Percentiles rank a stretch among this genome's conserved stretches.
Evolutionary conservation across 2,797 vertebrate genomes (phyloP).

Genomic region (Chelidonichthys spinosus): DNA sequence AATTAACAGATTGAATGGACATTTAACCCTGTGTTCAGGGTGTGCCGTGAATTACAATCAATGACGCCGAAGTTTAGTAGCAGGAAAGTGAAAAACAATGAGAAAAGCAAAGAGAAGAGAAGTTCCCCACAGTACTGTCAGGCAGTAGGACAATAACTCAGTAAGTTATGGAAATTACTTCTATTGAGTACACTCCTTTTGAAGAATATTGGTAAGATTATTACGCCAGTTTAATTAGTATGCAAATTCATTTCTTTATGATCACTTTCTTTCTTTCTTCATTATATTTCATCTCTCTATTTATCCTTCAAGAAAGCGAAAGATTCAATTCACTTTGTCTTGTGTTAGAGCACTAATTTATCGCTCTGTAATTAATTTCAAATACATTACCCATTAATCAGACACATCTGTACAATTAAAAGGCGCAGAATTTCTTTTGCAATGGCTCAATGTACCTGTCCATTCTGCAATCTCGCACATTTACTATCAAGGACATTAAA

Average conservation of each 20-base stretch:
- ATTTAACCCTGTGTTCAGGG: constrained; percentile 54
- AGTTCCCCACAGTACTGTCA: constrained; percentile 44
- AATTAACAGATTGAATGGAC: constrained; percentile 76
- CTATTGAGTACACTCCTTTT: constrained; percentile 77
- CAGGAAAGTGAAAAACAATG: constrained; percentile 33
- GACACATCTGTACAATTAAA: constrained; percentile 70
- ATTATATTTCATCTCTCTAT: constrained; percentile 84
- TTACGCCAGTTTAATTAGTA: constrained; percentile 84
- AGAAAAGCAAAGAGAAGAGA: constrained; percentile 39
- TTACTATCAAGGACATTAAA: constrained; percentile 33
- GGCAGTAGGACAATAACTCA: constrained; percentile 68
- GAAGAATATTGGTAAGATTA: constrained; percentile 79
- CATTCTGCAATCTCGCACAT: constrained; percentile 3
- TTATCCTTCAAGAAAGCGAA: constrained; percentile 80
- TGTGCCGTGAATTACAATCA: constrained; percentile 57
- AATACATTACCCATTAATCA: constrained; percentile 78
- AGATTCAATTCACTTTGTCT: constrained; percentile 76
- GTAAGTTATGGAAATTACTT: constrained; percentile 76
- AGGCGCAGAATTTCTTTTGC: constrained; percentile 36
- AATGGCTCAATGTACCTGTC: constrained; percentile 39
- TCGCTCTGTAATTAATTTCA: constrained; percentile 80
- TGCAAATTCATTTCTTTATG: constrained; percentile 87
- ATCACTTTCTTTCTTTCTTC: constrained; percentile 77
- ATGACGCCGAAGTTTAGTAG: constrained; percentile 1
- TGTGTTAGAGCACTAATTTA: constrained; percentile 75